Conservation (phyloP, 2,888 invertebrate genomes). For the Erebia aethiops region DNA sequence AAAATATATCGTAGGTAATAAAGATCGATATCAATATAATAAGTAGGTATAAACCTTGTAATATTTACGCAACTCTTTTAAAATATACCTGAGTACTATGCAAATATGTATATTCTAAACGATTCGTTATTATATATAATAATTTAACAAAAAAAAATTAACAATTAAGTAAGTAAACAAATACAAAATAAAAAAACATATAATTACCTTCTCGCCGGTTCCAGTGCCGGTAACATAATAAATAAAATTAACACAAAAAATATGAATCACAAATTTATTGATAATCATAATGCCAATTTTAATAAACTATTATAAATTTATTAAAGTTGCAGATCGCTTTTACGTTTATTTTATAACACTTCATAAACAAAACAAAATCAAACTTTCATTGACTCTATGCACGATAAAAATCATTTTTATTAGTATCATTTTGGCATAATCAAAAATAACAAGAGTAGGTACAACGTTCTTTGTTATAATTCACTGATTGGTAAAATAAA, state of each 20-base stretch:
- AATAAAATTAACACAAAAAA: conserved; percentile 66
- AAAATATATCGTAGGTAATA: too few relatives aligned
- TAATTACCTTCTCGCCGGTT: conserved; percentile 68
- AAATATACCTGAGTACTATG: too few relatives aligned
- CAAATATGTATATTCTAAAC: too few relatives aligned
- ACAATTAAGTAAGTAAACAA: not conserved
- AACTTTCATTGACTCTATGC: conserved; percentile 53
- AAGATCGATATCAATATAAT: too few relatives aligned
- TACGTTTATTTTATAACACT: conserved; percentile 57
- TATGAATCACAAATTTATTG: conserved; percentile 64
- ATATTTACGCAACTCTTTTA: too few relatives aligned
- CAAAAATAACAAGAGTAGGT: conserved; percentile 47
- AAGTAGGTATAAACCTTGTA: too few relatives aligned
- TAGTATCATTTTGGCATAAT: conserved; percentile 67
- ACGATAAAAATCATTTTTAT: conserved; percentile 54
- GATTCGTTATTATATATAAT: too few relatives aligned
- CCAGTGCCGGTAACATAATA: conserved; percentile 61
- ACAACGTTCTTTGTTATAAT: conserved; percentile 53
- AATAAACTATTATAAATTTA: conserved; percentile 34
- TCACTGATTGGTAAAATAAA: conserved; percentile 46
- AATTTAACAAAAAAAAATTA: too few relatives aligned
- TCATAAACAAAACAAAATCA: conserved; percentile 64
- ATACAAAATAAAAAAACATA: conserved; percentile 15
- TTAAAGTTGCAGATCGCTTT: conserved; percentile 40
- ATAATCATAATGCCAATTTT: conserved; percentile 65